Conservation (phyloP, 2,797 vertebrate genomes). For the Argentina silus region DNA sequence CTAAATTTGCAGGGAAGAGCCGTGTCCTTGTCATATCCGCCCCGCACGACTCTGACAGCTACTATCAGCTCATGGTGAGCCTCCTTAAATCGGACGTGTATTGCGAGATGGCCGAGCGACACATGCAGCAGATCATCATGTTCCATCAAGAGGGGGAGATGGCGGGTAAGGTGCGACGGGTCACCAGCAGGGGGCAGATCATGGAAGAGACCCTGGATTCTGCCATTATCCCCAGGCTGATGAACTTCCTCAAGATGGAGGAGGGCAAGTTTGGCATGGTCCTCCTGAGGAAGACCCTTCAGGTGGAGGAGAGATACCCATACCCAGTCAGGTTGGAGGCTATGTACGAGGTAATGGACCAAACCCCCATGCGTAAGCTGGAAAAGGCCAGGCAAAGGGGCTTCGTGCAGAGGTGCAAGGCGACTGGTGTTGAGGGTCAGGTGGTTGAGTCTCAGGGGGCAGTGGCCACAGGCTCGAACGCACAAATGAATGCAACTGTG, state of each 20-base stretch:
- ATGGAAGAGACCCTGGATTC: conserved; percentile 81
- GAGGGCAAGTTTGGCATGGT: conserved; percentile 88
- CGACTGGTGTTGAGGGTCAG: conserved; percentile 83
- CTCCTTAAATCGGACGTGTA: conserved; percentile 84
- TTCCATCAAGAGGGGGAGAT: conserved; percentile 83
- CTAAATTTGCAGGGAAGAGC: conserved; percentile 85
- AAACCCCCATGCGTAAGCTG: conserved; percentile 80
- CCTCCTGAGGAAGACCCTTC: conserved; percentile 85
- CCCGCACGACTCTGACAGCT: conserved; percentile 82
- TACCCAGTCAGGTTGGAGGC: conserved; percentile 88
- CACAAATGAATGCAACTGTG: conserved; percentile 20
- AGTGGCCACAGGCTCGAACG: neutral
- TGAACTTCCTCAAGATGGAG: conserved; percentile 86
- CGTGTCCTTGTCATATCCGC: conserved; percentile 86
- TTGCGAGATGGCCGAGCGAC: conserved; percentile 86
- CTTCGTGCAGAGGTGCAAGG: conserved; percentile 86
- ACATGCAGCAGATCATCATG: conserved; percentile 85
- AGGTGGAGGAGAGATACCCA: conserved; percentile 86
- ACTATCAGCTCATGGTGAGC: conserved; percentile 87
- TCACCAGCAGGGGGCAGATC: conserved; percentile 81
- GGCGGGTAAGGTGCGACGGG: conserved; percentile 79
- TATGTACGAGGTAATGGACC: conserved; percentile 86
- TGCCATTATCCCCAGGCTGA: conserved; percentile 79
- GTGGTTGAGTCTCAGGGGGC: conserved; percentile 65
- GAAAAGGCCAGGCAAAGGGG: conserved; percentile 87